These are phyloP conservation scores for Dinothrombium tinctorium DNA, from an alignment of 1,140 invertebrate species.

Conservation along the genomic window DNA sequence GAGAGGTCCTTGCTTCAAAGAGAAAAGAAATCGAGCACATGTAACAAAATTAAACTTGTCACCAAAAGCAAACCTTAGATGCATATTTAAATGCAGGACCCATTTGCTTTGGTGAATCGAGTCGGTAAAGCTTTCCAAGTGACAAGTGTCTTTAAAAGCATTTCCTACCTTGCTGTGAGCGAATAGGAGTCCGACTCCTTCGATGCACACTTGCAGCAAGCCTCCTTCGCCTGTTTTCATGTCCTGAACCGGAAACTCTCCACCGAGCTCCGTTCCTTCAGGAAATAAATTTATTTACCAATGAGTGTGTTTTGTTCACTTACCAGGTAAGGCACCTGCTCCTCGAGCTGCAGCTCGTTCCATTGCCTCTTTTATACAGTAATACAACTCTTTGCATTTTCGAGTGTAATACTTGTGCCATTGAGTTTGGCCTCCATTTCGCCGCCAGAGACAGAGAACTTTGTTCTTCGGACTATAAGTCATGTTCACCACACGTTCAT, in stretches of 20 bases:
- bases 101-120: background rate
- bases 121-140: background rate
- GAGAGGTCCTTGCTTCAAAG: constrained; percentile 34
- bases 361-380: constrained; percentile 96
- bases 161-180: constrained; percentile 86
- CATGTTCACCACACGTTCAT: constrained; percentile 95
- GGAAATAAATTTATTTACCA: background rate
- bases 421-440: constrained; percentile 67
- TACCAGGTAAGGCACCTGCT: constrained; percentile 38
- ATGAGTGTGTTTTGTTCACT: background rate
- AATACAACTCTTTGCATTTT: constrained; percentile 96
- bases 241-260: constrained; percentile 95
- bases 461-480: constrained; percentile 96
- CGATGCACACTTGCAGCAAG: constrained; percentile 93
- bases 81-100: background rate
- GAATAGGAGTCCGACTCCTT: constrained; percentile 91
- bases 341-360: constrained; percentile 70
- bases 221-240: constrained; percentile 87
- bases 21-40: constrained; percentile 5
- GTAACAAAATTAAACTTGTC: background rate
- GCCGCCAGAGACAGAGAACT: constrained; percentile 52
- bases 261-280: constrained; percentile 51
- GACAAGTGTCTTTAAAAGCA: background rate
- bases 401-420: constrained; percentile 97
- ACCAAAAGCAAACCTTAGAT: too few species aligned